Conservation (phyloP, 2,113 vertebrate species). For the Mobula hypostoma region DNA sequence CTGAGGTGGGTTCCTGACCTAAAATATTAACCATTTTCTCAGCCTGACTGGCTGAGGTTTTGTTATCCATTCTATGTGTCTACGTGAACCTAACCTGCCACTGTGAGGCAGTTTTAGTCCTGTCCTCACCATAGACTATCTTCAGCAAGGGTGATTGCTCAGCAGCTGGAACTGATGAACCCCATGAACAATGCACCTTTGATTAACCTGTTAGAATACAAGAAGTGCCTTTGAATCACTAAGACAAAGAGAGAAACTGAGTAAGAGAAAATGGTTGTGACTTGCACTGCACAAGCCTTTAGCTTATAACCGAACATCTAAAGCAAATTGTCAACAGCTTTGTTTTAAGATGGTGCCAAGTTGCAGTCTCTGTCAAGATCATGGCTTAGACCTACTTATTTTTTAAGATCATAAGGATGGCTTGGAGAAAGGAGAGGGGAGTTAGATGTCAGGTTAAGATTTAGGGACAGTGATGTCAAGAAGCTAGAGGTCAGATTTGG, state of each 20-base stretch:
- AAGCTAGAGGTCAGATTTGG: too few relatives aligned
- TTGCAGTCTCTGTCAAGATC: too few relatives aligned
- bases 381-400: too few relatives aligned
- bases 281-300: background rate
- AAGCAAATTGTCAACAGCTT: background rate
- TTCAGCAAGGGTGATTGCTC: background rate
- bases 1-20: too few relatives aligned
- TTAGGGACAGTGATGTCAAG: too few relatives aligned
- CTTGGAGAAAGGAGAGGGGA: too few relatives aligned
- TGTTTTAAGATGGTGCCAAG: too few relatives aligned
- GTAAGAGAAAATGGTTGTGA: background rate
- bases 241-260: background rate
- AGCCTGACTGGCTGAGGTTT: too few relatives aligned
- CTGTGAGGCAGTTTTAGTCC: background rate
- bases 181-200: background rate
- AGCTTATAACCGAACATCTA: background rate
- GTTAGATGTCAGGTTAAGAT: too few relatives aligned
- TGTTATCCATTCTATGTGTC: too few relatives aligned
- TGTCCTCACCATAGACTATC: background rate
- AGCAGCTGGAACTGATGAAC: background rate
- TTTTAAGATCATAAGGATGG: too few relatives aligned
- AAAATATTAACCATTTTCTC: too few relatives aligned
- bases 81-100: background rate
- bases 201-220: background rate
- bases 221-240: background rate